Evolutionary conservation across 2,888 invertebrate species (phyloP), one percentile per base, ranked within the genome.

Genomic region (Phyto melanocephala): DNA sequence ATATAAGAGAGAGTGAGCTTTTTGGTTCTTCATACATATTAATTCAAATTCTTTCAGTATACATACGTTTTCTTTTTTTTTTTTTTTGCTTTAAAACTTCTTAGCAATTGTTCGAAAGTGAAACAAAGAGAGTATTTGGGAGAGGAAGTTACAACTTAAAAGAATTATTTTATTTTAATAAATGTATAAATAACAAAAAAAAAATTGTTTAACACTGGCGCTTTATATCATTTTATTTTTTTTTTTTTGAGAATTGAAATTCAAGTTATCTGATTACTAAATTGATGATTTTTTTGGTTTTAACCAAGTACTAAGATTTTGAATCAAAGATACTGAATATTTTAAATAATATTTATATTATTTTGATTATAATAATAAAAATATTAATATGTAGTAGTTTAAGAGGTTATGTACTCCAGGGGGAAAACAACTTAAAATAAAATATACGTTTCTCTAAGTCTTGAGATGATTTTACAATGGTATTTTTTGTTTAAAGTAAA

Each of bases 1-100:
- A 22, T 56, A 45, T 71, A 70, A 42, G 28, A 56, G 78, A 80
- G 83, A 80, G 85, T 83, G 81, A 81, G 81, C 81, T 78, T 63
- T 45, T 22, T 54, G n/a, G n/a, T n/a, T n/a, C n/a, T n/a, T n/a
- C n/a, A n/a, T 56, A 35, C 6, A 10, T 50, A 22, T 20, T 35
- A 7, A 2, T 6, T 37, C 13, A 5, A 6, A 28, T 56, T 17
- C 15, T 62, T 42, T 24, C 50, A 65, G 54, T 50, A 47, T 54
- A 62, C 45, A 72, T n/a, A 42, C 17, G 40, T 50, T 52, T 5
- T 13, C 11, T 20, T 33, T 47, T 11, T 3, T 22, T 22, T 7
- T 1, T 22, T 22, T 50, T 15, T 8, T 52, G n/a, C 10, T 22
- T 37, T 62, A 0, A 28, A 22, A n/a, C n/a, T n/a, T n/a, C n/a